phyloP scores from a whole-genome alignment of 2,113 vertebrate species.

The Grammomys surdaster region DNA sequence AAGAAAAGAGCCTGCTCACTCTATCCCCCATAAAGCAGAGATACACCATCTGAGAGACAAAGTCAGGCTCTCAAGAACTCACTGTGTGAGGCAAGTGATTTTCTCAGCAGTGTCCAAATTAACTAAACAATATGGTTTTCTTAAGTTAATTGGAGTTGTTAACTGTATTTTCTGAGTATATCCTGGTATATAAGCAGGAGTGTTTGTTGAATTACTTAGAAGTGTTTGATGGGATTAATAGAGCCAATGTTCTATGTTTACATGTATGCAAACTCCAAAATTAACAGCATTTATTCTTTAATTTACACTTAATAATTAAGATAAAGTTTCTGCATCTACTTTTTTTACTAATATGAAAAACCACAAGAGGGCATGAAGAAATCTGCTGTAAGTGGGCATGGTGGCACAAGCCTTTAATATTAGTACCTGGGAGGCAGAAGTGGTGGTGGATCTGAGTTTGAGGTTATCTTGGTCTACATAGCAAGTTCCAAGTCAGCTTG shows the following conservation, averaged over 20 bases:
- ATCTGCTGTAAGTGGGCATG: not conserved
- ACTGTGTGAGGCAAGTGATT: not conserved
- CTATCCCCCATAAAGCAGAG: not conserved
- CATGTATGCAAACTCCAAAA: slow-evolving; percentile 28
- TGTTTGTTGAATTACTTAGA: not conserved
- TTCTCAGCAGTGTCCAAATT: not conserved
- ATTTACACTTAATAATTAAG: slow-evolving; percentile 21
- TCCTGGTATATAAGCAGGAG: not conserved
- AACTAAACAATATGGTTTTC: slow-evolving; percentile 25
- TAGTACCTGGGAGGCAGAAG: not conserved
- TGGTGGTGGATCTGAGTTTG: not conserved
- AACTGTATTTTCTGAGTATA: slow-evolving; percentile 45
- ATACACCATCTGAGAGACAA: not conserved
- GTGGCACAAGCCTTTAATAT: not conserved
- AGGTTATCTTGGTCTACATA: not conserved
- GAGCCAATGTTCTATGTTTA: not conserved
- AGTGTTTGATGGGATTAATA: slow-evolving; percentile 50
- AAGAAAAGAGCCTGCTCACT: not conserved
- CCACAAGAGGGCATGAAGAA: not conserved
- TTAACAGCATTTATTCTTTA: slow-evolving; percentile 50
- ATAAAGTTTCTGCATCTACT: not conserved
- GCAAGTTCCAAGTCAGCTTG: not conserved
- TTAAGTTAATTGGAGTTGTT: slow-evolving; percentile 53
- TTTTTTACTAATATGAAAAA: slow-evolving; percentile 47
- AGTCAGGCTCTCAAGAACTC: not conserved